Evolutionary conservation across 1,140 invertebrate genomes (phyloP).

Genomic region (Drosophila mayri): DNA sequence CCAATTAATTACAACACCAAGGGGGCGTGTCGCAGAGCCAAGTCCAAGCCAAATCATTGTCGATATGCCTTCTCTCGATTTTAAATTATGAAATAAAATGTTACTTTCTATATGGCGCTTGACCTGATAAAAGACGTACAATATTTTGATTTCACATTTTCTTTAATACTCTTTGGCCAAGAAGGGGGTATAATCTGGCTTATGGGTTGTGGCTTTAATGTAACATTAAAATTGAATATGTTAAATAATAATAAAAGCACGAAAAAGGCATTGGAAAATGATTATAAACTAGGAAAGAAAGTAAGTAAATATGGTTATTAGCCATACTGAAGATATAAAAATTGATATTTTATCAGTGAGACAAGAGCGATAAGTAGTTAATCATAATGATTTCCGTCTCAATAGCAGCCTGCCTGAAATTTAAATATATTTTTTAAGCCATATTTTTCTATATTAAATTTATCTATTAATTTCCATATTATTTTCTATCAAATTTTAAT

Average conservation of each 20-base stretch:
- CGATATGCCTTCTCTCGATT: slow-evolving; percentile 24
- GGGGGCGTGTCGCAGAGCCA: slow-evolving; percentile 42
- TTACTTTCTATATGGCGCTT: slow-evolving; percentile 36
- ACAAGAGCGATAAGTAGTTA: not conserved
- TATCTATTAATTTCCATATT: no score
- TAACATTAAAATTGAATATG: not conserved
- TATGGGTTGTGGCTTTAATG: not conserved
- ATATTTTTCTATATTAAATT: no score
- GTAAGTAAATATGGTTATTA: not conserved
- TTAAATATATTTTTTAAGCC: no score
- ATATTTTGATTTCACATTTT: slow-evolving; percentile 6
- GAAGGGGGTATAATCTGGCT: slow-evolving; percentile 1
- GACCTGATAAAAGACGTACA: slow-evolving; percentile 8
- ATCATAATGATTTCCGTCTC: not conserved
- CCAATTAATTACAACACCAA: slow-evolving; percentile 67
- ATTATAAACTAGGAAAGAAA: not conserved
- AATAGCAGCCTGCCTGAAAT: no score
- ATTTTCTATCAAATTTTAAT: no score
- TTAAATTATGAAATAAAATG: slow-evolving; percentile 37
- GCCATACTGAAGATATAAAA: not conserved
- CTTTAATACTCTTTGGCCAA: slow-evolving; percentile 4
- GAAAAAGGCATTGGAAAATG: not conserved
- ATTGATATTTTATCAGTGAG: not conserved
- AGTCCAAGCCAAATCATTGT: slow-evolving; percentile 35
- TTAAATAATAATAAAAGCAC: slow-evolving; percentile 2